phyloP scores from a whole-genome alignment of 2,797 vertebrate species.

The Eupleurogrammus muticus region DNA sequence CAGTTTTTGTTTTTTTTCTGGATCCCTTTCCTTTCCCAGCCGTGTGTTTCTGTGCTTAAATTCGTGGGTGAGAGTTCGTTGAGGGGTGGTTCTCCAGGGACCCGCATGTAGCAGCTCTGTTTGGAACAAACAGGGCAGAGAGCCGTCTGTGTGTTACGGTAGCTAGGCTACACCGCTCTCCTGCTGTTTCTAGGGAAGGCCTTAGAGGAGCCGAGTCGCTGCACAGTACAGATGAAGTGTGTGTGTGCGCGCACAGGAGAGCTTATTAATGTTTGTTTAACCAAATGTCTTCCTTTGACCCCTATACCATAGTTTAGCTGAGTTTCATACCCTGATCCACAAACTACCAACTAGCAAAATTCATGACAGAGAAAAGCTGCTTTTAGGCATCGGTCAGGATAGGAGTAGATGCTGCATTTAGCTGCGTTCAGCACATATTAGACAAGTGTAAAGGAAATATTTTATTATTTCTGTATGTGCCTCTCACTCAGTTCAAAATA shows the following conservation, averaged over 20 bases:
- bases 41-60: slow-evolving; percentile 46
- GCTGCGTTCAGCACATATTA: neutral
- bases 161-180: slow-evolving; percentile 74
- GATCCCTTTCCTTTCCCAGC: neutral
- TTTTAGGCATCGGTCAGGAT: slow-evolving; percentile 5
- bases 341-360: neutral
- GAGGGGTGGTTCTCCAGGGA: slow-evolving; percentile 60
- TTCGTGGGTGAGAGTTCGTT: slow-evolving; percentile 54
- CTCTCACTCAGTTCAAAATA: neutral
- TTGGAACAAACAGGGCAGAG: slow-evolving; percentile 67
- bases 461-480: neutral
- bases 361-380: neutral
- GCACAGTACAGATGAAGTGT: slow-evolving; percentile 44
- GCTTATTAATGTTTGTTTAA: slow-evolving; percentile 47
- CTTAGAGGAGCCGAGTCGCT: slow-evolving; percentile 56
- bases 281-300: slow-evolving; percentile 40
- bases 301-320: slow-evolving; percentile 15
- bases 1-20: slow-evolving; percentile 29
- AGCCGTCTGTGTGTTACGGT: slow-evolving; percentile 71
- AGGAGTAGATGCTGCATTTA: neutral
- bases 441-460: neutral
- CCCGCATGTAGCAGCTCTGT: slow-evolving; percentile 60
- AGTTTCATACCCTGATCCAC: slow-evolving; percentile 14
- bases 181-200: slow-evolving; percentile 74
- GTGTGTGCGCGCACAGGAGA: slow-evolving; percentile 23